Evolutionary conservation across 1,140 invertebrate genomes (phyloP), one percentile per base, ranked within the genome.

Genomic region (Cyclina sinensis): DNA sequence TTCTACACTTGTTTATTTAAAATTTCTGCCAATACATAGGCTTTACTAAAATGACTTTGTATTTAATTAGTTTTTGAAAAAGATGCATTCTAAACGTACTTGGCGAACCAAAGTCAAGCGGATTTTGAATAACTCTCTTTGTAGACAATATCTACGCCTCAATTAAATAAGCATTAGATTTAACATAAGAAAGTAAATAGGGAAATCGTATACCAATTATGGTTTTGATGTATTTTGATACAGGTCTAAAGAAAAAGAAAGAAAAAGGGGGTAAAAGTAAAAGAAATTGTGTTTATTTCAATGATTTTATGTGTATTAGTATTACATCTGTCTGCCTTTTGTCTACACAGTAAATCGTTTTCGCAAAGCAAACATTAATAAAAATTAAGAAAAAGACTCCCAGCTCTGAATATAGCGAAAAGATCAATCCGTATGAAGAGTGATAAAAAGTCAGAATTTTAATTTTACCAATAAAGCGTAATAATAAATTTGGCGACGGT

Each of bases 401-500:
- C 3, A 65, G 59, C 11, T 21, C 16, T 65, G 24, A 65, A 27
- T 12, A 7, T 35, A 30, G 30, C 59, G 30, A 65, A 65, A 65
- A 70, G 65, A 70, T 70, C 65, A 70, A 70, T 37, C 3, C 65
- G 4, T 37, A 30, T 70, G 32, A 70, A 37, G 65, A 70, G 4
- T 5, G 65, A 70, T 70, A 37, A 70, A 70, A 9, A 1, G 0
- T 37, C 11, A 1, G 16, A 1, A 18, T 37, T 37, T 70, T 37
- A 27, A 70, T 70, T 4, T 70, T 16, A 70, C 32, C 12, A 7
- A 48, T 48, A 48, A 76, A 76, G 24, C 24, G 4, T 27, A 48
- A 76, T 48, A 48, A 76, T 76, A 76, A 39, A 48, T 48, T 27
- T 76, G 73, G 73, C 73, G 73, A 48, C 73, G 43, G 46, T 51